Conservation (phyloP, 2,113 vertebrate genomes). For the pig (Sus scrofa) region DNA sequence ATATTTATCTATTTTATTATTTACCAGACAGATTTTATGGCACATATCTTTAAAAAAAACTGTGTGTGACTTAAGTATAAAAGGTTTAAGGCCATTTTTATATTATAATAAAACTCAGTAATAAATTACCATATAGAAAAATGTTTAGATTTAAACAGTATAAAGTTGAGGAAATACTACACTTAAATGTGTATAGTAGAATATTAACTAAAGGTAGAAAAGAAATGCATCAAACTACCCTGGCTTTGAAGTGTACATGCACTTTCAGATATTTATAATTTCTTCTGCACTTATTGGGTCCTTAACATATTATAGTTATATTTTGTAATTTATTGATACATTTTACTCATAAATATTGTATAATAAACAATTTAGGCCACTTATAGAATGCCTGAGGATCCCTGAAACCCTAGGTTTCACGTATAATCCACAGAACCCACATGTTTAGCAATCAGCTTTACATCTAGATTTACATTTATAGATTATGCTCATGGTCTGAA, state of each 20-base stretch:
- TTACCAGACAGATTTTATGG: background rate
- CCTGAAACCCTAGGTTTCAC: background rate
- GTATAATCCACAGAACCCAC: background rate
- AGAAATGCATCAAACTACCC: background rate
- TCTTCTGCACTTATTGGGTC: background rate
- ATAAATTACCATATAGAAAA: background rate
- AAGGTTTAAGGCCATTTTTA: constrained; percentile 10
- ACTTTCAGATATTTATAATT: background rate
- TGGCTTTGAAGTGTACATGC: background rate
- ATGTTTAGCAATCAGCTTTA: background rate
- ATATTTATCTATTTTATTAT: background rate
- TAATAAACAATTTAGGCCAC: background rate
- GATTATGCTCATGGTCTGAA: background rate
- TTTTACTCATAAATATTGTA: background rate
- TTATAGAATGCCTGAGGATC: background rate
- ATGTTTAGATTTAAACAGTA: background rate
- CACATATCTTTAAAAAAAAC: background rate
- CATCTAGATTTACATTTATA: background rate
- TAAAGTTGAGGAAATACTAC: background rate
- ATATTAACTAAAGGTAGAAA: background rate
- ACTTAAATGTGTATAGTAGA: background rate
- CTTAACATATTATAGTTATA: background rate
- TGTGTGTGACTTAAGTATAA: background rate
- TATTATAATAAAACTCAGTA: background rate
- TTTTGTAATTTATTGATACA: background rate